phyloP scores from a whole-genome alignment of 2,888 invertebrate species.

The Tethea ocularis region DNA sequence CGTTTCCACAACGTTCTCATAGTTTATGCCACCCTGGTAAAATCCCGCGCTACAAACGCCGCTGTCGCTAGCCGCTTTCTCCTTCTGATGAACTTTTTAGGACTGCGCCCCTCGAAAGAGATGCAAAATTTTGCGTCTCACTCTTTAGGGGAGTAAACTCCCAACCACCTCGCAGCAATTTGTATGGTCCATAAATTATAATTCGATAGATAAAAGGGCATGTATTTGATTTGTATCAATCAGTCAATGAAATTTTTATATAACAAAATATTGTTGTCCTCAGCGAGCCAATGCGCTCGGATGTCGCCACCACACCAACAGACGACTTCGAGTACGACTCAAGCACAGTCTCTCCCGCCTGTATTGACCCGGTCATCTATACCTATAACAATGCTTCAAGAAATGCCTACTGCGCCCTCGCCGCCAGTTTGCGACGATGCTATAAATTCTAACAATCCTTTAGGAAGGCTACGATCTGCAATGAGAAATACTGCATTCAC shows the following conservation, averaged over 20 bases:
- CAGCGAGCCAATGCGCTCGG: slow-evolving; percentile 58
- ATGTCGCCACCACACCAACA: slow-evolving; percentile 35
- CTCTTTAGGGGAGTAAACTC: slow-evolving; percentile 19
- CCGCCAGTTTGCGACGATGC: slow-evolving; percentile 58
- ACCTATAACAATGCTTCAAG: slow-evolving; percentile 49
- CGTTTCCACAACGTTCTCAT: slow-evolving; percentile 39
- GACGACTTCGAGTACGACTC: slow-evolving; percentile 33
- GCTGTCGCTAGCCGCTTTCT: slow-evolving; percentile 83
- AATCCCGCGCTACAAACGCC: slow-evolving; percentile 77
- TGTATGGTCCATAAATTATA: not conserved
- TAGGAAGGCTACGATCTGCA: slow-evolving; percentile 74
- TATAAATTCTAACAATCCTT: slow-evolving; percentile 48
- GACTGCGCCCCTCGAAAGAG: slow-evolving; percentile 41
- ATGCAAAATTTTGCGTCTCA: slow-evolving; percentile 32
- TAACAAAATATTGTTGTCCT: slow-evolving; percentile 14
- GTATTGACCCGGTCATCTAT: slow-evolving; percentile 34
- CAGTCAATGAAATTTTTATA: not conserved
- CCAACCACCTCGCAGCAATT: slow-evolving; percentile 2
- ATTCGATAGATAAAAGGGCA: not conserved
- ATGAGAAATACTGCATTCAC: slow-evolving; percentile 72
- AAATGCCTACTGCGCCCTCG: slow-evolving; percentile 42
- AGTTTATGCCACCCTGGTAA: slow-evolving; percentile 66
- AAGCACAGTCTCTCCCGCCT: slow-evolving; percentile 31
- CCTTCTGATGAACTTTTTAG: slow-evolving; percentile 68
- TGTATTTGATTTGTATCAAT: not conserved